phyloP scores from a whole-genome alignment of 92 coral and sea anemone species.

The Palythoa grandiflora region DNA sequence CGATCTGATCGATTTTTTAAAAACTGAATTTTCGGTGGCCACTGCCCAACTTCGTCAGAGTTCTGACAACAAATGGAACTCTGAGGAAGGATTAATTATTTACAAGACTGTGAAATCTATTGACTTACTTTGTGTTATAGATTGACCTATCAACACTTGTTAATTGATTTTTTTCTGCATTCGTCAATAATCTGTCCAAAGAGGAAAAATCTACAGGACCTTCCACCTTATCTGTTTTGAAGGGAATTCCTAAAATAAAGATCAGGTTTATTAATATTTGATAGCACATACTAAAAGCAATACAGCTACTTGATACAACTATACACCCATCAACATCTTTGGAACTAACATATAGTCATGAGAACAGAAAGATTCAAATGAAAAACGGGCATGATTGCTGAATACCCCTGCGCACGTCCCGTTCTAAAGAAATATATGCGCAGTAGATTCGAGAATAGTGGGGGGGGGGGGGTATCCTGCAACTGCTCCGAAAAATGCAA shows the following conservation, averaged over 20 bases:
- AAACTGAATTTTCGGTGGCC: constrained; percentile 15
- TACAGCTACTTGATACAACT: constrained; percentile 14
- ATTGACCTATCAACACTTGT: constrained; percentile 51
- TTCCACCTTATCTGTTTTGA: constrained; percentile 14
- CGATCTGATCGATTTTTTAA: constrained; percentile 13
- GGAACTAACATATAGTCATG: constrained; percentile 14
- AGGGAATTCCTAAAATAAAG: constrained; percentile 13
- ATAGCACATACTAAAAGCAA: constrained; percentile 13
- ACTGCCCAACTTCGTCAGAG: constrained; percentile 17
- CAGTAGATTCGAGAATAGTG: constrained; percentile 11
- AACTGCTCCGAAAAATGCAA: constrained; percentile 14
- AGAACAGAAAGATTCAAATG: constrained; percentile 13
- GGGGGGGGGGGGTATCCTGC: constrained; percentile 19
- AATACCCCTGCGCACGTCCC: constrained; percentile 18
- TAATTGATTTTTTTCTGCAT: constrained; percentile 55
- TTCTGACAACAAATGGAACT: constrained; percentile 14
- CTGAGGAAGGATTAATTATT: constrained; percentile 13
- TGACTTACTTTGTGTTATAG: constrained; percentile 62
- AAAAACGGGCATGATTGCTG: constrained; percentile 15
- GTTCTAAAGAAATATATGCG: constrained; percentile 13
- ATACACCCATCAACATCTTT: constrained; percentile 14
- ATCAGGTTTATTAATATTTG: constrained; percentile 11
- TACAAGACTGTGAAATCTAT: constrained; percentile 32
- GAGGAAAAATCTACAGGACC: constrained; percentile 47
- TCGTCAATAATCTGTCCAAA: constrained; percentile 54